Evolutionary conservation across 2,888 invertebrate species (phyloP).

Genomic region (Tenthredo notha): DNA sequence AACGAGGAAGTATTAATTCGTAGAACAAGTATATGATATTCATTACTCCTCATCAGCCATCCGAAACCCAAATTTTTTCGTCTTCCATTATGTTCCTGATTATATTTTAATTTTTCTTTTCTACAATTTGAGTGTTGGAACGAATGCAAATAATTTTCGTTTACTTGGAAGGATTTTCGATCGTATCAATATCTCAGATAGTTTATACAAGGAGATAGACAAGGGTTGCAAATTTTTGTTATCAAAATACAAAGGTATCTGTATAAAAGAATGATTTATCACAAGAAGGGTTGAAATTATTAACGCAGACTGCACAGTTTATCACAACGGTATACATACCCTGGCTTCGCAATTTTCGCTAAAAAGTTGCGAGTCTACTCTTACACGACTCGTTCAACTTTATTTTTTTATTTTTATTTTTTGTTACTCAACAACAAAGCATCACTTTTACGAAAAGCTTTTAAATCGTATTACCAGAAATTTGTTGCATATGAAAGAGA

Average conservation of each 20-base stretch:
- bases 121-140: neutral
- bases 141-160: neutral
- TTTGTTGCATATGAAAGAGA: no score
- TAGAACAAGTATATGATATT: neutral
- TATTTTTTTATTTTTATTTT: neutral
- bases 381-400: slow-evolving; percentile 25
- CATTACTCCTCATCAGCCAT: neutral
- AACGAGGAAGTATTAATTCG: neutral
- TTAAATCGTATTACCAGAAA: slow-evolving; percentile 39
- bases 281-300: neutral
- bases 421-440: slow-evolving; percentile 27
- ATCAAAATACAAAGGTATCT: neutral
- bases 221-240: neutral
- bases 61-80: neutral
- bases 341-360: slow-evolving; percentile 28
- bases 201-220: neutral
- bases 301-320: slow-evolving; percentile 21
- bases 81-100: neutral
- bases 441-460: slow-evolving; percentile 46
- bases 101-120: neutral
- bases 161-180: neutral
- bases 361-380: slow-evolving; percentile 33
- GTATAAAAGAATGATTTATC: neutral
- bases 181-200: neutral
- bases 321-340: neutral